Conservation (phyloP, 2,888 invertebrate genomes). For the Oscheius sp. region DNA sequence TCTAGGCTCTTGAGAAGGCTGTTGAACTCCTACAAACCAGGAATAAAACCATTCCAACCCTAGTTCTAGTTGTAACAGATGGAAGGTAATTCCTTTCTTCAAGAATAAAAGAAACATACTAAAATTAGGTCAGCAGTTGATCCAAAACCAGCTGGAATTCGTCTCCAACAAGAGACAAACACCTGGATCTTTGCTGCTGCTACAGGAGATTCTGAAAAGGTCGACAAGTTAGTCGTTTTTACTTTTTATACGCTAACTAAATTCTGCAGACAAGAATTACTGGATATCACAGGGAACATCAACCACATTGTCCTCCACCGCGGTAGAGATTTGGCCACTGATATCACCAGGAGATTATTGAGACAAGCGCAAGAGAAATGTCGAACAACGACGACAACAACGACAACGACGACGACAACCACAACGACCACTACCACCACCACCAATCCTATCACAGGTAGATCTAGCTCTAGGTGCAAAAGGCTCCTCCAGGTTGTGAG, state of each 20-base stretch:
- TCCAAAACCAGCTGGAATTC: conserved; percentile 39
- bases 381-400: conserved; percentile 56
- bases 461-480: not conserved
- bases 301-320: conserved; percentile 67
- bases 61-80: conserved; percentile 67
- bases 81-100: conserved; percentile 44
- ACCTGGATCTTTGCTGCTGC: conserved; percentile 68
- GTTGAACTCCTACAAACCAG: conserved; percentile 59
- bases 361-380: conserved; percentile 64
- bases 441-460: conserved; percentile 65
- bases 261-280: conserved; percentile 60
- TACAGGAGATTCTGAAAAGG: conserved; percentile 63
- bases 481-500: conserved; percentile 59
- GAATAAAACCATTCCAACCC: conserved; percentile 62
- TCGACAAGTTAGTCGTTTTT: conserved; percentile 41
- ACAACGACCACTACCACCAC: conserved; percentile 66
- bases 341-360: conserved; percentile 60
- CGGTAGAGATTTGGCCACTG: conserved; percentile 64
- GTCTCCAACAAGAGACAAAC: conserved; percentile 49
- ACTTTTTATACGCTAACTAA: not conserved
- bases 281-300: conserved; percentile 65
- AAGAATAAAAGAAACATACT: not conserved
- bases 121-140: conserved; percentile 56
- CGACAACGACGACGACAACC: conserved; percentile 61
- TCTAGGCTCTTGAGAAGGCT: conserved; percentile 60